A percentile compares a stretch with the other conserved stretches of the same genome.
Conservation (phyloP, 2,888 invertebrate species). For the Tetrapedia diversipes region DNA sequence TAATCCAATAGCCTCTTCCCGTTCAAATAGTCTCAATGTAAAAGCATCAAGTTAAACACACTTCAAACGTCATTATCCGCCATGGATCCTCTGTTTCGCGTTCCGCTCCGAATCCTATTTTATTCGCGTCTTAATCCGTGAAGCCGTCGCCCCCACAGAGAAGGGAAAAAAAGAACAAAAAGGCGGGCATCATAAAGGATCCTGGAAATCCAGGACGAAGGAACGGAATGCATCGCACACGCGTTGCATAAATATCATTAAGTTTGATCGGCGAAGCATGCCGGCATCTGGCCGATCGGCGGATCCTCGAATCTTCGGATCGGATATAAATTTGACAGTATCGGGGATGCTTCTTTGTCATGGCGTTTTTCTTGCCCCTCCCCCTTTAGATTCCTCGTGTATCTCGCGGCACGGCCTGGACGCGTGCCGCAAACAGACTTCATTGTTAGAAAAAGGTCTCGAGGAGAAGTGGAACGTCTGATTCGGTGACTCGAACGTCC, state of each 20-base stretch:
- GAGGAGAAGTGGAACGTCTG: constrained; percentile 49
- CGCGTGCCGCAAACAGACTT: constrained; percentile 68
- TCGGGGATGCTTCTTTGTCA: constrained; percentile 64
- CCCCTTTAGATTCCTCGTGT: constrained; percentile 46
- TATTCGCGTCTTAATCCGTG: constrained; percentile 56
- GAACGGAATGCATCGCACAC: constrained; percentile 63
- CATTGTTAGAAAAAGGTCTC: constrained; percentile 64
- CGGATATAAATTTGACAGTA: constrained; percentile 72
- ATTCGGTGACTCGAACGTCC: constrained; percentile 73
- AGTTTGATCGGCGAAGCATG: constrained; percentile 76
- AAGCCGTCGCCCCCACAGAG: constrained; percentile 42
- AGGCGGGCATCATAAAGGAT: constrained; percentile 55
- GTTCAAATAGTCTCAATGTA: too few relatives aligned
- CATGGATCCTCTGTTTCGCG: neutral
- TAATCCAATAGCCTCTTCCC: too few relatives aligned
- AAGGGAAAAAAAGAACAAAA: constrained; percentile 8
- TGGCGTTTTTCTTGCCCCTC: constrained; percentile 41
- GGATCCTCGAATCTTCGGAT: constrained; percentile 63
- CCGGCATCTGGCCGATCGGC: constrained; percentile 73
- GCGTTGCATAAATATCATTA: constrained; percentile 79
- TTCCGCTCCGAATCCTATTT: constrained; percentile 25
- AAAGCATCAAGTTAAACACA: neutral
- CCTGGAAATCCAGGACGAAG: constrained; percentile 52
- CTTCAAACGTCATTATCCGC: constrained; percentile 14
- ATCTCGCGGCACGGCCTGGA: constrained; percentile 41